A percentile compares a stretch with the other conserved stretches of the same genome.
Conservation (phyloP, 2,888 invertebrate genomes). For the Rosalia funebris region DNA sequence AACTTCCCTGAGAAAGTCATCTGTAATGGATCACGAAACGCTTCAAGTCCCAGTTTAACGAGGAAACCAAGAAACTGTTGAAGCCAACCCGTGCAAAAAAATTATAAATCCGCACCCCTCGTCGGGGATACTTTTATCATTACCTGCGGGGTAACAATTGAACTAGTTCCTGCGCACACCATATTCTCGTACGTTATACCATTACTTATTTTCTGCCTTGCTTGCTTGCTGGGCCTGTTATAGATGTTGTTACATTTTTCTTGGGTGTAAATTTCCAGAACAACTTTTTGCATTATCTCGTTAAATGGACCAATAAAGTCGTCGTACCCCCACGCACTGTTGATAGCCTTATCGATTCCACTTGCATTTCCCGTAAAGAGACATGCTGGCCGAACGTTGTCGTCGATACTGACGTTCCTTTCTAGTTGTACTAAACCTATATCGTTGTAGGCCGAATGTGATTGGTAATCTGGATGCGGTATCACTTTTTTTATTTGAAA, state of each 20-base stretch:
- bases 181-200: background rate
- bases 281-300: background rate
- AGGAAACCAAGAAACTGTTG: too few relatives aligned
- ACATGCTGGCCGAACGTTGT: constrained; percentile 63
- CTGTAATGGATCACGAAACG: too few relatives aligned
- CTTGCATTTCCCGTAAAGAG: constrained; percentile 44
- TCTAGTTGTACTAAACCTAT: constrained; percentile 64
- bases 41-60: too few relatives aligned
- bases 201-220: too few relatives aligned
- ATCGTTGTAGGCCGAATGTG: constrained; percentile 60
- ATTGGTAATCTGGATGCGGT: background rate
- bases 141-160: background rate
- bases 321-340: constrained; percentile 20
- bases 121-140: background rate
- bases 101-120: too few relatives aligned
- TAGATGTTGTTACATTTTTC: background rate
- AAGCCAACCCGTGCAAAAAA: too few relatives aligned
- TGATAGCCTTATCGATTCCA: constrained; percentile 15
- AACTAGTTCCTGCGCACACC: background rate
- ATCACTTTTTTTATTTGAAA: background rate
- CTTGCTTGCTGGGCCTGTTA: background rate
- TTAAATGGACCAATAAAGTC: background rate
- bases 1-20: too few relatives aligned
- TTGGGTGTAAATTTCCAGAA: background rate
- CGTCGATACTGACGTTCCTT: constrained; percentile 53